Conservation (phyloP, 2,113 vertebrate species). For the Oryzias woworae region DNA sequence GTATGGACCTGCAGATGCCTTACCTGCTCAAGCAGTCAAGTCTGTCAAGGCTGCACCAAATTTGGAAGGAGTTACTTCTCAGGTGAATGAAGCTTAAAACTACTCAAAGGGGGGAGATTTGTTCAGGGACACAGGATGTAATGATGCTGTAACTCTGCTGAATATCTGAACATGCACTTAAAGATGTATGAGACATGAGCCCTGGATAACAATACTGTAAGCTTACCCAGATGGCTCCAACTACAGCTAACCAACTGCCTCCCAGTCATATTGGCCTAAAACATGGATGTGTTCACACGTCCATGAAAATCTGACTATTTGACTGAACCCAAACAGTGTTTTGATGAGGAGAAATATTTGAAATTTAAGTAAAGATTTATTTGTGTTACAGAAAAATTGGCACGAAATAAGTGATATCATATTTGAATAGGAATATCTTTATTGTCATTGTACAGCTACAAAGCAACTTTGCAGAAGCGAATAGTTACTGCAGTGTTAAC, state of each 20-base stretch:
- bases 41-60: not conserved
- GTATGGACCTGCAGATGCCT: conserved; percentile 33
- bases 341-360: too few species aligned
- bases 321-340: too few species aligned
- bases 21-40: conserved; percentile 42
- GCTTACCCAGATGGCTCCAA: not conserved
- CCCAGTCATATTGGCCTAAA: too few species aligned
- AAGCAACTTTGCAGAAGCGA: too few species aligned
- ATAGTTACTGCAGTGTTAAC: too few species aligned
- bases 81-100: conserved; percentile 1
- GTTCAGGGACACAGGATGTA: conserved; percentile 5
- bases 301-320: too few species aligned
- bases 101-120: not conserved
- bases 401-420: too few species aligned
- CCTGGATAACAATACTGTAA: not conserved
- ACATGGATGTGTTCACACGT: too few species aligned
- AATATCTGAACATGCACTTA: conserved; percentile 1
- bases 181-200: conserved; percentile 13
- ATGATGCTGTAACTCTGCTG: conserved; percentile 13
- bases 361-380: too few species aligned
- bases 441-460: too few species aligned
- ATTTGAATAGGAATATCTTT: too few species aligned
- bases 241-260: not conserved
- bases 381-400: too few species aligned
- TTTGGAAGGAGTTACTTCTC: not conserved